Base-by-base conservation (phyloP, 1,140 invertebrate species). In the Heterodera schachtii region DNA sequence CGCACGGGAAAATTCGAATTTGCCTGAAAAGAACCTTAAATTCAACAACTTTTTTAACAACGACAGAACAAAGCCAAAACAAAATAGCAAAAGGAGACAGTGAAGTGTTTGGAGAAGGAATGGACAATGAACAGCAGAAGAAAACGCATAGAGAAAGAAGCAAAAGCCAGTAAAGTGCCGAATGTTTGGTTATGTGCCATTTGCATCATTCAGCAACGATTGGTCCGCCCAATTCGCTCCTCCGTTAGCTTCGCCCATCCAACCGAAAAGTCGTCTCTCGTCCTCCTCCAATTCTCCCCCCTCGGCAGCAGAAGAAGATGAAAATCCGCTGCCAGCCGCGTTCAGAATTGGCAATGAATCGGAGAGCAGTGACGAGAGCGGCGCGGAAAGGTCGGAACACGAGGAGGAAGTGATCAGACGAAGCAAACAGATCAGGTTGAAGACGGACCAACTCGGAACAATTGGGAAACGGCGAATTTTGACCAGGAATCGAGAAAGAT, bases 341-440 rank as follows among this genome's bases (percentile, higher is more conserved):
- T 71, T 71, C 44, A 46, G 11, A 43, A 0, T 71, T 2, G 44
- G 16, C 4, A 70, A 78, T 69, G 31, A n/a, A 3, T 16, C 47
- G 70, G 21, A 67, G n/a, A 49, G 70, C 8, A 46, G 46, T 8
- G 19, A 78, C 19, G 75, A 77, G 1, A 67, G 66, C n/a, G 77
- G 46, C 16, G 70, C 44, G 41, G 77, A 78, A 69, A 78, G 66
- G 64, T 78, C 77, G 46, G 77, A 78, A 6, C 64, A 78, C 21
- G 77, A 78, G 70, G 77, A 52, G 7, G 77, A 78, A 46, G 49
- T 78, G 41, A 64, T 78, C 19, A 66, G 64, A 0, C 52, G 66
- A 44, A 78, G 70, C 70, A 78, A 69, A 49, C 77, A 78, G 66
- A 21, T 78, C 49, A 78, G 77, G 77, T 78, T 47, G 6, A 8